A percentile compares a stretch with the other conserved stretches of the same genome.
These are phyloP conservation scores for Andrena fulva DNA, from an alignment of 2,888 invertebrate genomes.

Conservation along the genomic window DNA sequence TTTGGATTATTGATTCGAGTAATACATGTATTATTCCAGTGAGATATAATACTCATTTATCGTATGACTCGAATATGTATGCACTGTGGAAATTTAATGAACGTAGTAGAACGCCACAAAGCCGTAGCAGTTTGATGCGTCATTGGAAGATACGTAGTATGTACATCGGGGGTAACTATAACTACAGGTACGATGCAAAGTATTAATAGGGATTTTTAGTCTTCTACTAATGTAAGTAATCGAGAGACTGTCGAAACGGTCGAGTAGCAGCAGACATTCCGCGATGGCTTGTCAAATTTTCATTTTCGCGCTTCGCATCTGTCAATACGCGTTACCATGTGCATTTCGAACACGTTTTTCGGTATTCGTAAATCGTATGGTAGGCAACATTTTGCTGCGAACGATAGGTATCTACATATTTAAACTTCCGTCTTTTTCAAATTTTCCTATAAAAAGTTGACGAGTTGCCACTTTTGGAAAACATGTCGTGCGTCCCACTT, in stretches of 20 bases:
- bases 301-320: constrained; percentile 68
- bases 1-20: background rate
- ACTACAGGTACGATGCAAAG: background rate
- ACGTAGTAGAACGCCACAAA: background rate
- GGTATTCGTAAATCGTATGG: constrained; percentile 21
- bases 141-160: background rate
- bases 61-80: background rate
- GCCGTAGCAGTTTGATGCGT: background rate
- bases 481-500: background rate
- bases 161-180: background rate
- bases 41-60: constrained; percentile 12
- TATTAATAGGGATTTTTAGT: constrained; percentile 33
- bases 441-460: background rate
- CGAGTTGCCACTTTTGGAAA: background rate
- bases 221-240: constrained; percentile 17
- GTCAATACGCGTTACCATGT: constrained; percentile 65
- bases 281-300: constrained; percentile 70
- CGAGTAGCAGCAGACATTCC: constrained; percentile 60
- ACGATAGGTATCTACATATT: constrained; percentile 19
- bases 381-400: constrained; percentile 5
- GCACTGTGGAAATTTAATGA: too few species aligned
- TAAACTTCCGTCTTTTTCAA: background rate
- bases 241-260: constrained; percentile 58
- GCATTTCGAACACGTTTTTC: constrained; percentile 16
- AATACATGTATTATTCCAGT: constrained; percentile 6